These are phyloP conservation scores for Crypturellus tataupa DNA, from an alignment of 2,797 vertebrate species.

Conservation along the genomic window DNA sequence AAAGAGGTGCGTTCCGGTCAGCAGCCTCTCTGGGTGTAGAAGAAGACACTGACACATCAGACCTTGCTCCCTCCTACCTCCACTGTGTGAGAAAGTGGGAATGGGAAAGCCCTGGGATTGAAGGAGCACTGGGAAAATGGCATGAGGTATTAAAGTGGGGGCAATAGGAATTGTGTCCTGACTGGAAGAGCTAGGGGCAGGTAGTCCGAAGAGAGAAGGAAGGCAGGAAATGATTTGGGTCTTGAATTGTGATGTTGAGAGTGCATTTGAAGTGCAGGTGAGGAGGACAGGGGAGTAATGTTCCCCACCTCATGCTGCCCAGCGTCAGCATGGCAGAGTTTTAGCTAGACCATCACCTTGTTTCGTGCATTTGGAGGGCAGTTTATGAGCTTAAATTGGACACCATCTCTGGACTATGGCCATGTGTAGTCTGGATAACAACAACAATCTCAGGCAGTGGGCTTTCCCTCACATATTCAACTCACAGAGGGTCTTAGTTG, in stretches of 20 bases:
- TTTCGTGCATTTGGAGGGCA: background rate
- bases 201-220: background rate
- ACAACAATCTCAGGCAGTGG: background rate
- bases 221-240: background rate
- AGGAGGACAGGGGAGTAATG: background rate
- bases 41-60: background rate
- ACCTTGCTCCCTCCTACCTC: background rate
- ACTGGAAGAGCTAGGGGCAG: background rate
- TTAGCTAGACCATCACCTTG: background rate
- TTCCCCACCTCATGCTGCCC: background rate
- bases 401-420: rapidly evolving
- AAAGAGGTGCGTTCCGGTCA: too few species aligned
- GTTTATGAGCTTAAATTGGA: background rate
- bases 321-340: background rate
- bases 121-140: background rate
- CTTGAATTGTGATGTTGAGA: background rate
- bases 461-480: background rate
- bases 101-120: background rate
- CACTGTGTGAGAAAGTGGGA: background rate
- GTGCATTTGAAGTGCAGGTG: background rate
- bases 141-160: rapidly evolving
- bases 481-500: background rate
- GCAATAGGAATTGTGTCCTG: background rate
- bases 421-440: background rate
- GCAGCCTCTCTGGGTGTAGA: too few species aligned